phyloP scores from a whole-genome alignment of 2,113 vertebrate species.

The Dromiciops gliroides region DNA sequence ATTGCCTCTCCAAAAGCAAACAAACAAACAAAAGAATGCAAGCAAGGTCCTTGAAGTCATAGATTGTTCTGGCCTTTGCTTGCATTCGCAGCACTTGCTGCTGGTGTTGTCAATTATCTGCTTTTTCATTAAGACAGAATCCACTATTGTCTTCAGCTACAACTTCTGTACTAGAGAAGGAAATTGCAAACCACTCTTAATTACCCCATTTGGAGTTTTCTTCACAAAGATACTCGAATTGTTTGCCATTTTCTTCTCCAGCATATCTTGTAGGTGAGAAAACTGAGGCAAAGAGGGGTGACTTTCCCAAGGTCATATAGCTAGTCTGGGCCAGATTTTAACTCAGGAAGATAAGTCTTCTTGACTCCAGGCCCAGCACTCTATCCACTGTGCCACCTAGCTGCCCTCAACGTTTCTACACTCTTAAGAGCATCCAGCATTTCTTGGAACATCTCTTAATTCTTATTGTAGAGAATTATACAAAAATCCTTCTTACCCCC shows the following conservation, averaged over 20 bases:
- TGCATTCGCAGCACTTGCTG: neutral
- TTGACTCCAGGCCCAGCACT: neutral
- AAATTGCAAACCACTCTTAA: neutral
- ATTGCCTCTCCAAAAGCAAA: too few species aligned
- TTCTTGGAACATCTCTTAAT: neutral
- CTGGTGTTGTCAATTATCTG: neutral
- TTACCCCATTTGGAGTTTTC: neutral
- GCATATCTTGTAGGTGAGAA: neutral
- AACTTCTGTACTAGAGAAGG: neutral
- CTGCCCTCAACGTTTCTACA: neutral
- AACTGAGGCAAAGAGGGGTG: neutral
- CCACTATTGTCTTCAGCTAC: neutral
- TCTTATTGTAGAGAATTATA: neutral
- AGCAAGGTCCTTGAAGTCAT: neutral
- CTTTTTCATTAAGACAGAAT: neutral
- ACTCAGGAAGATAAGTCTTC: neutral
- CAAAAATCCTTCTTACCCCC: neutral
- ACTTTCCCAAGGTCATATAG: neutral
- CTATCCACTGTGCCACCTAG: neutral
- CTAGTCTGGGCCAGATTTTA: neutral
- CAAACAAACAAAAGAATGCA: too few species aligned
- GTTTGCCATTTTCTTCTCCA: neutral
- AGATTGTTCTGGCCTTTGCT: neutral
- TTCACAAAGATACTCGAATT: neutral
- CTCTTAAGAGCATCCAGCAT: neutral